Conservation (phyloP, 2,888 invertebrate genomes). For the Cerastoderma edule region DNA sequence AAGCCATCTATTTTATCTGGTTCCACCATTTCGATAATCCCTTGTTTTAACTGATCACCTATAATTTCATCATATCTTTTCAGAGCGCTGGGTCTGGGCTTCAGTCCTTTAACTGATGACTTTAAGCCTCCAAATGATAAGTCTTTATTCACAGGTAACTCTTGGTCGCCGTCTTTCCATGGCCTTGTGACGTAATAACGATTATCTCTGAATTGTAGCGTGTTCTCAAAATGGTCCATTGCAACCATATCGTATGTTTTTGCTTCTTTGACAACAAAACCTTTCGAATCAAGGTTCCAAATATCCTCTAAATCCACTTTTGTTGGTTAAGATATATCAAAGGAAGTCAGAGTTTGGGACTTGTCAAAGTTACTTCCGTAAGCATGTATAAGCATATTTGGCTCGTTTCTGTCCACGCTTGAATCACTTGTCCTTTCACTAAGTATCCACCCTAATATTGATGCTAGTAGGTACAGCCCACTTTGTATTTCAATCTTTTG, state of each 20-base stretch:
- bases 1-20: too few relatives aligned
- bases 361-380: neutral
- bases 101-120: too few relatives aligned
- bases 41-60: too few relatives aligned
- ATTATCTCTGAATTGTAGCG: slow-evolving; percentile 19
- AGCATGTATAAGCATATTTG: slow-evolving; percentile 14
- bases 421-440: neutral
- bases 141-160: too few relatives aligned
- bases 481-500: slow-evolving; percentile 5
- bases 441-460: slow-evolving; percentile 20
- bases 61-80: too few relatives aligned
- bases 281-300: slow-evolving; percentile 34
- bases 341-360: neutral
- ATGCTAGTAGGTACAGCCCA: slow-evolving; percentile 15
- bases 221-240: slow-evolving; percentile 25
- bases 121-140: too few relatives aligned
- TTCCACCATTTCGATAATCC: too few relatives aligned
- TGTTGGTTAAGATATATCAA: neutral
- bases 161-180: too few relatives aligned
- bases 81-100: too few relatives aligned
- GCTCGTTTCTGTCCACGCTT: neutral
- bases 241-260: slow-evolving; percentile 23
- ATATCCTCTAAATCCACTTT: slow-evolving; percentile 22
- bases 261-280: slow-evolving; percentile 11
- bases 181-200: too few relatives aligned